Conservation (phyloP, 2,113 vertebrate species). For the Oophaga pumilio region DNA sequence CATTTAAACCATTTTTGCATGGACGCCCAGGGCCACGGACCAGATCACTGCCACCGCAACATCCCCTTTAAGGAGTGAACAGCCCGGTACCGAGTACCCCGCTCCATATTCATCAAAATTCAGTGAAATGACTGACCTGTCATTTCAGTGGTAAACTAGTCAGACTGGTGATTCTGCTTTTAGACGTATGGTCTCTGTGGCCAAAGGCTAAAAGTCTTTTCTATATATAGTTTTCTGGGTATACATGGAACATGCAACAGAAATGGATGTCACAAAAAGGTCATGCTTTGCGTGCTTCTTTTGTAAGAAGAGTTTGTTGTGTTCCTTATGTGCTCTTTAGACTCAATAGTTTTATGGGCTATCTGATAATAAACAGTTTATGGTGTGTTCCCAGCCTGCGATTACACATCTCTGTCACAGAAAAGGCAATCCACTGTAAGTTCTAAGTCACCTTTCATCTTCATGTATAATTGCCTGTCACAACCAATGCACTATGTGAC, state of each 20-base stretch:
- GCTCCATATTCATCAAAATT: too few species aligned
- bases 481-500: neutral
- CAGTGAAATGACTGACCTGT: too few species aligned
- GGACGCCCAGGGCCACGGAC: too few species aligned
- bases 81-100: too few species aligned
- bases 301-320: neutral
- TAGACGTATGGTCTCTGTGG: too few species aligned
- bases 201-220: too few species aligned
- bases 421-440: neutral
- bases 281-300: neutral
- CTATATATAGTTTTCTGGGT: neutral
- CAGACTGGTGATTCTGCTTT: too few species aligned
- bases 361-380: slow-evolving; percentile 30
- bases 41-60: too few species aligned
- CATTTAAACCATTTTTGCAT: too few species aligned
- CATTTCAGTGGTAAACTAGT: too few species aligned
- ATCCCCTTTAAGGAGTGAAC: too few species aligned
- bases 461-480: neutral
- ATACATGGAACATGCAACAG: neutral
- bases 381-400: slow-evolving; percentile 11
- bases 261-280: neutral
- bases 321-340: slow-evolving; percentile 24
- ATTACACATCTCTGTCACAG: neutral
- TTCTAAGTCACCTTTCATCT: slow-evolving; percentile 20
- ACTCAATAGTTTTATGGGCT: slow-evolving; percentile 23